Conservation (phyloP, 2,888 invertebrate species). For the Gastrophysa polygoni region DNA sequence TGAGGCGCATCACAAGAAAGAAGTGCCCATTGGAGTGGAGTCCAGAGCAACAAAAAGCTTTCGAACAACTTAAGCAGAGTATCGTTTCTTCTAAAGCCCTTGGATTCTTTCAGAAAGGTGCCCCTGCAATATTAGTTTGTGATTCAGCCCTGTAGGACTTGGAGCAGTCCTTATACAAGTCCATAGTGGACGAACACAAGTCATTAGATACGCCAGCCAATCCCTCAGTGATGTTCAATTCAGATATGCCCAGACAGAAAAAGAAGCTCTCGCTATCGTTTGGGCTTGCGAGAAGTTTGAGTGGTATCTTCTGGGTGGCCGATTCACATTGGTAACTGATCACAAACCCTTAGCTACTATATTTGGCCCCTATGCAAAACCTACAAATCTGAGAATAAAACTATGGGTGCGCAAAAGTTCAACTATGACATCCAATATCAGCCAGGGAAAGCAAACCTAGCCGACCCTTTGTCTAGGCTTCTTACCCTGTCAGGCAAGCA, state of each 20-base stretch:
- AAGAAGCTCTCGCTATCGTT: slow-evolving; percentile 51
- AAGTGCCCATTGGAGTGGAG: slow-evolving; percentile 30
- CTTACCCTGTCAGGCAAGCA: slow-evolving; percentile 21
- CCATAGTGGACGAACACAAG: slow-evolving; percentile 30
- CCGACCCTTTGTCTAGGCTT: slow-evolving; percentile 34
- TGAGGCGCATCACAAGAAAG: slow-evolving; percentile 21
- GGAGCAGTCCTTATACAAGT: slow-evolving; percentile 44
- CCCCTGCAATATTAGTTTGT: slow-evolving; percentile 37
- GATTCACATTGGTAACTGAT: slow-evolving; percentile 51
- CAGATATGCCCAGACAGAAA: slow-evolving; percentile 50
- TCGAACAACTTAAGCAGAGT: slow-evolving; percentile 25
- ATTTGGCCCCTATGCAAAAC: slow-evolving; percentile 40
- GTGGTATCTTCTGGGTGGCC: slow-evolving; percentile 52
- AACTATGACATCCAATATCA: slow-evolving; percentile 24
- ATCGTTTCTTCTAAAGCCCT: slow-evolving; percentile 29
- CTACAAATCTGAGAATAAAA: slow-evolving; percentile 32
- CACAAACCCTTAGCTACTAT: slow-evolving; percentile 51
- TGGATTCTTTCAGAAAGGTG: slow-evolving; percentile 35
- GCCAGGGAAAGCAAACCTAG: slow-evolving; percentile 37
- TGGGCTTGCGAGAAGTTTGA: slow-evolving; percentile 55
- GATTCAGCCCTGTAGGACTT: slow-evolving; percentile 40
- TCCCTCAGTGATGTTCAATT: slow-evolving; percentile 37
- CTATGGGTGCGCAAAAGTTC: slow-evolving; percentile 37
- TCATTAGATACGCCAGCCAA: slow-evolving; percentile 42
- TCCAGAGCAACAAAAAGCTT: slow-evolving; percentile 26